Percentiles rank a stretch among this genome's conserved stretches.
Conservation (phyloP, 2,797 vertebrate genomes). For the Lutjanus argentimaculatus region DNA sequence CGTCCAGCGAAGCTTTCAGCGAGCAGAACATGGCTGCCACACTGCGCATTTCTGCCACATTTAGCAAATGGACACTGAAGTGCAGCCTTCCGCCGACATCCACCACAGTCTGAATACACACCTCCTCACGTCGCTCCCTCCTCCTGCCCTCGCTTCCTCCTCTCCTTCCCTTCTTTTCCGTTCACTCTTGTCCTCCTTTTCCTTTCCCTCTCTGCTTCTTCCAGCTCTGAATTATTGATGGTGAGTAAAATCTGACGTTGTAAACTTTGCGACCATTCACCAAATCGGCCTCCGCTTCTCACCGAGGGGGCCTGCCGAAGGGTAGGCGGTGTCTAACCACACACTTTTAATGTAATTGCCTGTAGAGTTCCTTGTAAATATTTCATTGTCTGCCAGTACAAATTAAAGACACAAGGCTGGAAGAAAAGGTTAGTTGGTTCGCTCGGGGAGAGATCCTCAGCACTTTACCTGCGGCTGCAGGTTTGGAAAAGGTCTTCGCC, state of each 20-base stretch:
- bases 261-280: conserved; percentile 93
- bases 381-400: conserved; percentile 93
- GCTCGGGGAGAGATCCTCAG: conserved; percentile 64
- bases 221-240: conserved; percentile 91
- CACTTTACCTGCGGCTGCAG: conserved; percentile 67
- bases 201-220: conserved; percentile 52
- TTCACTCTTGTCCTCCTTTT: conserved; percentile 50
- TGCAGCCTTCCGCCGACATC: conserved; percentile 58
- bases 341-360: conserved; percentile 95
- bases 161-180: conserved; percentile 57
- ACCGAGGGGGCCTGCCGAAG: conserved; percentile 86
- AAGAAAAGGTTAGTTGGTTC: conserved; percentile 67
- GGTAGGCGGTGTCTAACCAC: conserved; percentile 93
- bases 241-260: conserved; percentile 93
- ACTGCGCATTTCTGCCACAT: conserved; percentile 80
- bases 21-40: conserved; percentile 72
- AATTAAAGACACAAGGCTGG: conserved; percentile 88
- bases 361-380: conserved; percentile 94
- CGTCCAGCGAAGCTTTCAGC: conserved; percentile 71
- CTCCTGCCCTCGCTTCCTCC: conserved; percentile 52
- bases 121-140: conserved; percentile 47
- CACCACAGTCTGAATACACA: conserved; percentile 45
- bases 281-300: conserved; percentile 89
- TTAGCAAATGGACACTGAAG: conserved; percentile 85
- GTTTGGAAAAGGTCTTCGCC: conserved; percentile 39